A percentile compares a stretch with the other conserved stretches of the same genome.
phyloP scores from a whole-genome alignment of 2,888 invertebrate genomes.

The Gortyna flavago region DNA sequence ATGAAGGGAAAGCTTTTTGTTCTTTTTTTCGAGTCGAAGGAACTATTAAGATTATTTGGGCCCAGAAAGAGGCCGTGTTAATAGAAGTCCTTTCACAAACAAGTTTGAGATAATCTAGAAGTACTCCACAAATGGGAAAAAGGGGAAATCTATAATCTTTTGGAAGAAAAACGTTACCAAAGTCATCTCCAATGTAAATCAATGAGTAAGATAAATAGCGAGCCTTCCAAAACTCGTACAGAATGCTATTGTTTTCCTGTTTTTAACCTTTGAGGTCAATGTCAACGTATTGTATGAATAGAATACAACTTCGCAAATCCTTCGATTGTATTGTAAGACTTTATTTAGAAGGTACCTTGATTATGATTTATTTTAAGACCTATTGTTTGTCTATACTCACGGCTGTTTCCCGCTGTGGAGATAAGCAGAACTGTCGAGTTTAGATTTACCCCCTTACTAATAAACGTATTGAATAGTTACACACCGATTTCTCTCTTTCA shows the following conservation, averaged over 20 bases:
- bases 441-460: too few relatives aligned
- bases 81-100: too few relatives aligned
- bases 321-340: conserved; percentile 28
- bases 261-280: conserved; percentile 36
- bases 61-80: too few relatives aligned
- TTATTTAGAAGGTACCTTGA: conserved; percentile 11
- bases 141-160: not conserved
- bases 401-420: not conserved
- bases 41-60: too few relatives aligned
- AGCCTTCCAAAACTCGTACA: conserved; percentile 21
- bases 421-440: too few relatives aligned
- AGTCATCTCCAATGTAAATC: conserved; percentile 7
- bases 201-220: conserved; percentile 20
- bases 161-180: not conserved
- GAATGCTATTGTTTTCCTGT: conserved; percentile 43
- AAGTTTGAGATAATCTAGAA: too few relatives aligned
- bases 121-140: too few relatives aligned
- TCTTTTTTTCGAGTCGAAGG: too few relatives aligned
- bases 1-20: too few relatives aligned
- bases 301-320: conserved; percentile 27
- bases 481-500: too few relatives aligned
- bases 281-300: conserved; percentile 6
- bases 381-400: conserved; percentile 7
- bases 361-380: conserved; percentile 16
- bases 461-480: too few relatives aligned